These are phyloP conservation scores for Cosmopolites sordidus DNA, from an alignment of 2,888 invertebrate genomes.

Conservation along the genomic window DNA sequence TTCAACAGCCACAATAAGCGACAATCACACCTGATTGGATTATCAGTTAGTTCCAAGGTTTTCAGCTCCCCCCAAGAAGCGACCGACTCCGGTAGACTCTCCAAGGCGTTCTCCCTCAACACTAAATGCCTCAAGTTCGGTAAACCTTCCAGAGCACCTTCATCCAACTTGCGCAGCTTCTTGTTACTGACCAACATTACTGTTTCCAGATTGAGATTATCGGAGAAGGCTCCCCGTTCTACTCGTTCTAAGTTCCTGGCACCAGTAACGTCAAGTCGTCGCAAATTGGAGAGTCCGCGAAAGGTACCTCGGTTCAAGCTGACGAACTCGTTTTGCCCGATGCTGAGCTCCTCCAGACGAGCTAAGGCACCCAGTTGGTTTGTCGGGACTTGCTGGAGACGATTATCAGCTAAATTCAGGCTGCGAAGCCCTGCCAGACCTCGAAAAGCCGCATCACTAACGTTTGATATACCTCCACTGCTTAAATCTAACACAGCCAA, in stretches of 20 bases:
- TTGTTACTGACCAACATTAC: slow-evolving; percentile 74
- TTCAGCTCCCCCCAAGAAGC: slow-evolving; percentile 75
- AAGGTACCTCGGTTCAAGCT: slow-evolving; percentile 69
- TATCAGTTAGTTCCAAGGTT: slow-evolving; percentile 74
- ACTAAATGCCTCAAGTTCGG: slow-evolving; percentile 74
- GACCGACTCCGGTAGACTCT: slow-evolving; percentile 70
- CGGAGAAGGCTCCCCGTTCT: slow-evolving; percentile 72
- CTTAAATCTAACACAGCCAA: slow-evolving; percentile 73
- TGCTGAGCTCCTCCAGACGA: slow-evolving; percentile 72
- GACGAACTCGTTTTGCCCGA: slow-evolving; percentile 79
- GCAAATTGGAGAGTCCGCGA: slow-evolving; percentile 71
- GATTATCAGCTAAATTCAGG: slow-evolving; percentile 77
- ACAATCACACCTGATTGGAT: slow-evolving; percentile 78
- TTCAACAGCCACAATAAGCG: slow-evolving; percentile 75
- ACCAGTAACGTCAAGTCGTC: slow-evolving; percentile 73
- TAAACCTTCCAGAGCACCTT: slow-evolving; percentile 71
- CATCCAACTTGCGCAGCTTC: slow-evolving; percentile 66
- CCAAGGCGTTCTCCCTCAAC: slow-evolving; percentile 68
- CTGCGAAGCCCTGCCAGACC: slow-evolving; percentile 72
- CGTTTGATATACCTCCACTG: slow-evolving; percentile 75
- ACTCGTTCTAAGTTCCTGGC: slow-evolving; percentile 68
- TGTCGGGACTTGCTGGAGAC: slow-evolving; percentile 70
- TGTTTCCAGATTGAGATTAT: slow-evolving; percentile 77
- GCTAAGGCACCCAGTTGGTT: slow-evolving; percentile 65
- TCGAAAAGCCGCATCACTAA: slow-evolving; percentile 70